A percentile compares a stretch with the other conserved stretches of the same genome.
phyloP scores from a whole-genome alignment of 2,797 vertebrate genomes.

The Stomatorhinus walkeri region DNA sequence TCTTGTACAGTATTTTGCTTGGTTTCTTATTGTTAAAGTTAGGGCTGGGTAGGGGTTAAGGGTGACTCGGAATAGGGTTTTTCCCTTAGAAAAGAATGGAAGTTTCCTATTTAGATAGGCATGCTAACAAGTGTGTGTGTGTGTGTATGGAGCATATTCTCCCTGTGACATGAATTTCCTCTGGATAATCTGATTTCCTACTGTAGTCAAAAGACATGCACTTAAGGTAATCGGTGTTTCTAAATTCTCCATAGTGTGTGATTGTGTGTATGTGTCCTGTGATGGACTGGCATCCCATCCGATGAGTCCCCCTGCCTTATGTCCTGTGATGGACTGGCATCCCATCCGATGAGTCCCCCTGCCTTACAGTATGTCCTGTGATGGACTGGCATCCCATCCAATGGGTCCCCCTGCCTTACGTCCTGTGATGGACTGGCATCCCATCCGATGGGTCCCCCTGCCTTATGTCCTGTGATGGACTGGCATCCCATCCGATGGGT shows the following conservation, averaged over 20 bases:
- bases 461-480: neutral
- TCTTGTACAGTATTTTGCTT: neutral
- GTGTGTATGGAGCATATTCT: neutral
- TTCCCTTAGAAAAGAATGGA: neutral
- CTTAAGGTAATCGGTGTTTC: neutral
- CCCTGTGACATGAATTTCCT: neutral
- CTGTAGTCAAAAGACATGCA: neutral
- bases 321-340: neutral
- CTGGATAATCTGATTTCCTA: neutral
- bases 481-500: neutral
- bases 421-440: neutral
- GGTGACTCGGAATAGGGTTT: neutral
- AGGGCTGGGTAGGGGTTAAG: neutral
- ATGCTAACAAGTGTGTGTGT: neutral
- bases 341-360: neutral
- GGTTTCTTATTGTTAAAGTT: neutral
- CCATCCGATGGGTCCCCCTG: too few relatives aligned
- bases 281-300: neutral
- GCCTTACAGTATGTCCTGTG: too few relatives aligned
- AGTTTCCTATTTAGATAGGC: neutral
- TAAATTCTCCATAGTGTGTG: neutral
- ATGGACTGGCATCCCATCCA: too few relatives aligned
- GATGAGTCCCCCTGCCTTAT: neutral
- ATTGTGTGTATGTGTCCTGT: neutral
- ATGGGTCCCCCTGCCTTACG: neutral